Conservation (phyloP, 2,113 vertebrate species). For the Daboia siamensis region DNA sequence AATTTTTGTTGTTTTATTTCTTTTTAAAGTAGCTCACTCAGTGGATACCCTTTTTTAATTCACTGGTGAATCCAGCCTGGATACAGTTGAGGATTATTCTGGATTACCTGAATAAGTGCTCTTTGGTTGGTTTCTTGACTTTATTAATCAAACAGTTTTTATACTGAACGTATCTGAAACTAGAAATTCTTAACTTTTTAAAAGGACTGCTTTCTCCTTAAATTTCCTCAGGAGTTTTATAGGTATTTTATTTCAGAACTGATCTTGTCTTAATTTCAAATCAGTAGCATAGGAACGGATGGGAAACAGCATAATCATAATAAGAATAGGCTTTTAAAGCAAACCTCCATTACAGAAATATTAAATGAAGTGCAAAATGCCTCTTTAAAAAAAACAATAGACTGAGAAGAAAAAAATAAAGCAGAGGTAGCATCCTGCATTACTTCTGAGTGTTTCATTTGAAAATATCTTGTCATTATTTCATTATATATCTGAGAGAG, state of each 20-base stretch:
- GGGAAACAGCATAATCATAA: background rate
- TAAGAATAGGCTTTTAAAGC: constrained; percentile 14
- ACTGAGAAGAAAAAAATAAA: constrained; percentile 10
- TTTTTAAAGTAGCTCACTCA: background rate
- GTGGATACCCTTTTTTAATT: background rate
- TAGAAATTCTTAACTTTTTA: background rate
- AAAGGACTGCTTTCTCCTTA: background rate
- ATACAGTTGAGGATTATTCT: background rate
- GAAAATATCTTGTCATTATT: constrained; percentile 40
- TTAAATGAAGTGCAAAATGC: constrained; percentile 34
- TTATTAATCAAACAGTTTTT: background rate
- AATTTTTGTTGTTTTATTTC: background rate
- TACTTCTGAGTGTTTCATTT: constrained; percentile 34
- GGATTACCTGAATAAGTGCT: background rate
- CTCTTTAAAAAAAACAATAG: constrained; percentile 37
- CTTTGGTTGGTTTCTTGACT: background rate
- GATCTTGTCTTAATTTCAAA: background rate
- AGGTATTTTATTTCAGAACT: background rate
- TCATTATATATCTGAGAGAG: constrained; percentile 36
- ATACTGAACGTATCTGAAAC: background rate
- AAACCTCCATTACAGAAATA: constrained; percentile 25
- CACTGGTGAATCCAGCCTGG: background rate
- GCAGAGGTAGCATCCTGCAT: constrained; percentile 6
- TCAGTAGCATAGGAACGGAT: background rate
- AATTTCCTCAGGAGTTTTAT: background rate